Evolutionary conservation across 2,113 vertebrate species (phyloP), one percentile per base, ranked within the genome.

Genomic region (Tetrao urogallus): DNA sequence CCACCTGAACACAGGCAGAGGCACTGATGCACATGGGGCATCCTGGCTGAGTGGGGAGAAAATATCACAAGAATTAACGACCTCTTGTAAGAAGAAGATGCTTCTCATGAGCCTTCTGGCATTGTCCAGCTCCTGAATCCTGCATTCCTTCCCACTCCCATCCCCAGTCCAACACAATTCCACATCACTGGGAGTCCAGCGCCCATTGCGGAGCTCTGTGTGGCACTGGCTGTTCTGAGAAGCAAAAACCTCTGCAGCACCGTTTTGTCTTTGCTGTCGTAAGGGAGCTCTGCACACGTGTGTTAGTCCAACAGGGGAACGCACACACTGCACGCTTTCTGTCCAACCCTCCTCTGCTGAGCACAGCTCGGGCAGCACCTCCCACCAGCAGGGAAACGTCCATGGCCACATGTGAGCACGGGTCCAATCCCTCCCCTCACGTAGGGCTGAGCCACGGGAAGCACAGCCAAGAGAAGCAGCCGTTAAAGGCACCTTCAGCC

Each of bases 131-230:
- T 61, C 63, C 18, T 7, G 57, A 28, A 13, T 4, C 11, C 14
- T 45, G 28, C 0, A 30, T 2, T 66, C 50, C 47, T 61, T 19
- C 34, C 22, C 34, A 11, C 13, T 11, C 4, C 4, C 0, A 0
- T 1, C 18, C 40, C 16, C 43, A 10, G 25, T 14, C 50, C 50
- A 52, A 27, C 50, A 52, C 48, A 25, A 8, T 24, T 50, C 22
- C 48, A 27, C 13, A 12, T 3, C 8, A 8, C 1, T 73, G 76
- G 71, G 20, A 61, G 50, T 6, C 48, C 36, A 71, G 38, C 2
- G 28, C 28, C 43, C 45, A 36, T 57, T 38, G 10, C 6, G 5
- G 50, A 25, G 74, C 30, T 48, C 22, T 57, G 8, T 2, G 27
- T 54, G 15, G 9, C 2, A 22, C 5, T 67, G 66, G 25, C 17